These are phyloP conservation scores for Platycnemis pennipes DNA, from an alignment of 2,888 invertebrate genomes.

Conservation along the genomic window DNA sequence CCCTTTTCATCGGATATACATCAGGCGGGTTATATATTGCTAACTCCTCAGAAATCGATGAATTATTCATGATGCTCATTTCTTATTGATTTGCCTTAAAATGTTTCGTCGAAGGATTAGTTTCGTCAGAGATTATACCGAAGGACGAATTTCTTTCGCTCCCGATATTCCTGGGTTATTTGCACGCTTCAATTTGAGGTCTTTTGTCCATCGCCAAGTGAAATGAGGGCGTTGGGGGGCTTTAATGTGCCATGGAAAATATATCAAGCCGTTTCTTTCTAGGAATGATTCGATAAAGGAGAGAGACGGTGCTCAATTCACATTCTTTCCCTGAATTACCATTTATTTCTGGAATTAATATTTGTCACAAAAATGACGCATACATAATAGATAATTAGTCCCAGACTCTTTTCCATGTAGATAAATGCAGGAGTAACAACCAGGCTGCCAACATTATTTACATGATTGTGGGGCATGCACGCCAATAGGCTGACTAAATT, in stretches of 20 bases:
- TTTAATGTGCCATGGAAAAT: background rate
- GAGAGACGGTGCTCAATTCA: no score
- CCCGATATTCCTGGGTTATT: background rate
- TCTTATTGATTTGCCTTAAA: slow-evolving; percentile 12
- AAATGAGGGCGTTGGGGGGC: background rate
- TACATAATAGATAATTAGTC: no score
- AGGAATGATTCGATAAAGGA: no score
- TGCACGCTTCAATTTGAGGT: background rate
- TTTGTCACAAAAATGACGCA: no score
- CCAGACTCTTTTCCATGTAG: no score
- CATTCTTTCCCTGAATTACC: no score
- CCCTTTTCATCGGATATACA: background rate
- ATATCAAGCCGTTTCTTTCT: background rate
- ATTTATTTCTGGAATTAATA: no score
- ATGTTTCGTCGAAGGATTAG: background rate
- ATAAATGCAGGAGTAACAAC: no score
- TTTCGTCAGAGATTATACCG: background rate
- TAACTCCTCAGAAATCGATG: background rate
- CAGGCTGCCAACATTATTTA: no score
- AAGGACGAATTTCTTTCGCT: background rate
- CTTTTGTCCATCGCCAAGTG: background rate
- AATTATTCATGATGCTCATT: slow-evolving; percentile 16
- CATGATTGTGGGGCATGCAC: no score
- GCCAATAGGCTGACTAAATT: no score
- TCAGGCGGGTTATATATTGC: background rate